Evolutionary conservation across 2,797 vertebrate species (phyloP), one percentile per base, ranked within the genome.

Genomic region (Bradypus variegatus): DNA sequence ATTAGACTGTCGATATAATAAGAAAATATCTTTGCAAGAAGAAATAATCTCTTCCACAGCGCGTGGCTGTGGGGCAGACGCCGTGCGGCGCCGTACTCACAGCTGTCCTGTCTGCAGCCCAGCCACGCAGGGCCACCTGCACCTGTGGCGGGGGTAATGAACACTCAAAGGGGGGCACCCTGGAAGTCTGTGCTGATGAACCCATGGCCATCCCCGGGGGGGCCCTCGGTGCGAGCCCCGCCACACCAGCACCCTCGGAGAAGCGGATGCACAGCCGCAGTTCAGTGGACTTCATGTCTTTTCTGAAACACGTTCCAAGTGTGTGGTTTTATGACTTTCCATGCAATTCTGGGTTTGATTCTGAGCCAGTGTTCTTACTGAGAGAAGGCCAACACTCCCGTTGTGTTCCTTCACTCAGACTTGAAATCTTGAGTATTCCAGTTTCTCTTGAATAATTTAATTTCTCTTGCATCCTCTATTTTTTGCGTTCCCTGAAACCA

Each of bases 151-250:
- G 83, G n/a, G n/a, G n/a, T n/a, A n/a, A n/a, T 0, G 92, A 89
- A 65, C 93, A 29, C 0, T 3, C 16, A 0, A 94, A 90, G 4
- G 92, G 0, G 5, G 96, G 96, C 0, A 16, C 95, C 67, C 96
- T 96, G 97, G 97, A 98, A 75, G 31, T 65, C 11, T 93, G 90
- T 72, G 65, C 88, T 3, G 89, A 76, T 6, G 94, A 95, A 55
- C 70, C 33, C 2, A 2, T 10, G n/a, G 33, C 7, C 4, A 36
- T 33, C 60, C 23, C 33, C 72, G 41, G 78, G 23, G 88, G 60
- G 77, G 58, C 38, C 5, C 16, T 1, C 1, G n/a, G 62, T 41
- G 67, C 91, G 72, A 96, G 95, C 55, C 31, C 69, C 4, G 87
- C 86, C 48, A 21, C 69, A 2, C 65, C 1, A 33, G 5, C 65